Percentiles rank a stretch among this genome's conserved stretches.
These are phyloP conservation scores for Natrix natrix DNA, from an alignment of 2,797 vertebrate species.

Conservation along the genomic window DNA sequence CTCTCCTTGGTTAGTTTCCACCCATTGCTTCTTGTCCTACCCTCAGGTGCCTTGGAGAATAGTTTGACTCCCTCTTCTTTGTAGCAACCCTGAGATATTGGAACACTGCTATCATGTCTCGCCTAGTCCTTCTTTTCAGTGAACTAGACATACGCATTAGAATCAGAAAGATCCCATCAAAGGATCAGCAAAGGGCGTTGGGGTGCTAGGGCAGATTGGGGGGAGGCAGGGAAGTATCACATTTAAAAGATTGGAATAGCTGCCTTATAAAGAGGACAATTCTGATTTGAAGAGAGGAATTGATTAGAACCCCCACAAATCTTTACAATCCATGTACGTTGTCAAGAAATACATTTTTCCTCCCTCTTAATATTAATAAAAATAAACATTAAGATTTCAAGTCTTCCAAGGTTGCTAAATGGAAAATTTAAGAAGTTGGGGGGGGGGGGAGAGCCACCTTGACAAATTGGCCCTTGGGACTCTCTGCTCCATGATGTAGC, in stretches of 20 bases:
- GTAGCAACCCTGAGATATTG: too few species aligned
- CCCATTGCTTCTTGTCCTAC: too few species aligned
- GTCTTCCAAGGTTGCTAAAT: neutral
- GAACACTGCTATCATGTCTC: too few species aligned
- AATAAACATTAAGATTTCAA: neutral
- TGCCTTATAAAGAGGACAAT: neutral
- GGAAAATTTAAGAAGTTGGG: neutral
- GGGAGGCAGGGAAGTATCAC: neutral
- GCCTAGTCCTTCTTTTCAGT: too few species aligned
- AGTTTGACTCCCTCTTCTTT: too few species aligned
- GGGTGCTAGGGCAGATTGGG: neutral
- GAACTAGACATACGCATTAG: too few species aligned
- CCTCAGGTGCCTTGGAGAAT: too few species aligned
- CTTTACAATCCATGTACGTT: neutral
- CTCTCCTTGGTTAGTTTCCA: too few species aligned
- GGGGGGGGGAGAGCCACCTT: neutral
- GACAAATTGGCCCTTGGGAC: neutral
- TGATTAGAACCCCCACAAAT: neutral
- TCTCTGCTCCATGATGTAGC: neutral
- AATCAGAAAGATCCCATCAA: neutral
- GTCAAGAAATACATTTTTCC: neutral
- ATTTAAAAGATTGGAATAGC: neutral
- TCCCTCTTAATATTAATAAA: neutral
- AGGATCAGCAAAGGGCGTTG: neutral
- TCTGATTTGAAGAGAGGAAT: neutral